These are phyloP conservation scores for Crotophaga sulcirostris DNA, from an alignment of 2,113 vertebrate species.

Conservation along the genomic window DNA sequence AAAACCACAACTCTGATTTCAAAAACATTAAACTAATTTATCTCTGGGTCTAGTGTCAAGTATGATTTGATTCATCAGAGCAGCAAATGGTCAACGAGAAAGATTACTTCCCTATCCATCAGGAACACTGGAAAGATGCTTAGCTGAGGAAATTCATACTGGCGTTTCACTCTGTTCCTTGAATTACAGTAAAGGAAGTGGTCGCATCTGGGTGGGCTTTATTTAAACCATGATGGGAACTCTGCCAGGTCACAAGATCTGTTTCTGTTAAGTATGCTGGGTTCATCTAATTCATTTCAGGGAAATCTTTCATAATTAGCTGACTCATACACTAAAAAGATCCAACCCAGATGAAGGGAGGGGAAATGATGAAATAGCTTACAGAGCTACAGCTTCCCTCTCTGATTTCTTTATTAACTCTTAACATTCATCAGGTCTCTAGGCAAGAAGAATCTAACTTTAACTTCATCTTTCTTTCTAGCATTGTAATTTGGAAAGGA, in stretches of 20 bases:
- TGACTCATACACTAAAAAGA: conserved; percentile 32
- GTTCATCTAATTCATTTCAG: conserved; percentile 62
- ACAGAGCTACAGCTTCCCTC: background rate
- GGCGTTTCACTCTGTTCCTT: background rate
- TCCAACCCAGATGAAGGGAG: conserved; percentile 39
- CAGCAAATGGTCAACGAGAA: background rate
- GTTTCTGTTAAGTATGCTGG: conserved; percentile 46
- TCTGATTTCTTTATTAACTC: conserved; percentile 32
- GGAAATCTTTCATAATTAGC: conserved; percentile 63
- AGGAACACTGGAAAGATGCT: background rate
- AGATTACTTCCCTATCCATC: background rate
- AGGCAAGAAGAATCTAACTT: background rate
- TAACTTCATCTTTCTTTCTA: background rate
- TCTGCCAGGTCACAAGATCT: conserved; percentile 39
- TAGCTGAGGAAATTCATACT: background rate
- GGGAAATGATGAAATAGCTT: conserved; percentile 37
- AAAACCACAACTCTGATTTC: background rate
- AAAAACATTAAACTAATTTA: background rate
- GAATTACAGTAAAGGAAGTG: conserved; percentile 17
- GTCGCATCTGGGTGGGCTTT: conserved; percentile 40
- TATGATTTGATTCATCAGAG: background rate
- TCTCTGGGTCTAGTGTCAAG: accelerated
- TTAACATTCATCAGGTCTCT: background rate
- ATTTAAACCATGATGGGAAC: background rate
- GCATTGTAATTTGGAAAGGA: background rate